Conservation (phyloP, 2,888 invertebrate genomes). For the Cosmia trapezina region DNA sequence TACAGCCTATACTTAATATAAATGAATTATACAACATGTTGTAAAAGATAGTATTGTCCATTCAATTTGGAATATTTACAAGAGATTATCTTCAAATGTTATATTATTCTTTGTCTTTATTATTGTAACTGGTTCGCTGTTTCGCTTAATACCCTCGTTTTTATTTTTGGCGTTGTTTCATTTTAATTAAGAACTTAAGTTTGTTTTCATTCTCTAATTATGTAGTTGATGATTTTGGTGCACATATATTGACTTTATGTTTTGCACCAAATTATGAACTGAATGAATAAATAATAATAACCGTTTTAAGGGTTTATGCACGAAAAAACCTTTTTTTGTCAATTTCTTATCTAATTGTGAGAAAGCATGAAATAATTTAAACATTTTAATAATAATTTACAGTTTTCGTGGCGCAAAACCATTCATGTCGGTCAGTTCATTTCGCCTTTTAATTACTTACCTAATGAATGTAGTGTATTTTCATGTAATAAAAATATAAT, state of each 20-base stretch:
- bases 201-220: too few relatives aligned
- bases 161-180: too few relatives aligned
- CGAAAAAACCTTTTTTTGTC: background rate
- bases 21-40: slow-evolving; percentile 12
- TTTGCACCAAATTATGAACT: too few relatives aligned
- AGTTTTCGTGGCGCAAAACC: background rate
- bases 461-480: background rate
- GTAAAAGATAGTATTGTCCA: background rate
- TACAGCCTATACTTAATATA: too few relatives aligned
- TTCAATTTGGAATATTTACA: background rate
- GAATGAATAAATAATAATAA: background rate
- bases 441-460: background rate
- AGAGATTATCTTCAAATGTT: background rate
- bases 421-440: background rate
- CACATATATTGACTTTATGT: too few relatives aligned
- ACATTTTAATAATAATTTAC: background rate
- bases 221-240: too few relatives aligned
- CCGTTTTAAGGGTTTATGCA: background rate
- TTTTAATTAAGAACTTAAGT: too few relatives aligned
- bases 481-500: too few relatives aligned
- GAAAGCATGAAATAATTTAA: background rate
- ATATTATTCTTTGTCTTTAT: too few relatives aligned
- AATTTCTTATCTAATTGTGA: background rate
- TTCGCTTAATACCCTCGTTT: too few relatives aligned
- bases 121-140: background rate